A percentile compares a stretch with the other conserved stretches of the same genome.
Evolutionary conservation across 2,888 invertebrate genomes (phyloP).

Genomic region (Augiades crinisus): DNA sequence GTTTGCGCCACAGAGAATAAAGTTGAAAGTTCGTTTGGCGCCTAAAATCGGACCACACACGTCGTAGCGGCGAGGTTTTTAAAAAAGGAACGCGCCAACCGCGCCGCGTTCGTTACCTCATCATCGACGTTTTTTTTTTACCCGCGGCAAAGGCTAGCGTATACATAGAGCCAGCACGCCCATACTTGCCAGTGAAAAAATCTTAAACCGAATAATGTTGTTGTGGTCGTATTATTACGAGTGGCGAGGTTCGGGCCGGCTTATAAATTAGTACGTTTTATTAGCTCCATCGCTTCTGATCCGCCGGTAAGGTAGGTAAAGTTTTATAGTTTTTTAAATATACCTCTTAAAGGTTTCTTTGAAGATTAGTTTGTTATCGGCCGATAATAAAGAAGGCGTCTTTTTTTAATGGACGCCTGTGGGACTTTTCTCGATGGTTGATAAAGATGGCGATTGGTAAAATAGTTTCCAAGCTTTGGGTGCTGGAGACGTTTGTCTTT

Average conservation of each 20-base stretch:
- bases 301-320: conserved; percentile 48
- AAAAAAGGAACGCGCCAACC: conserved; percentile 77
- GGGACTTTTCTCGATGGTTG: conserved; percentile 43
- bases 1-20: conserved; percentile 12
- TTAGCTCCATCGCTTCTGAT: conserved; percentile 58
- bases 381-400: conserved; percentile 62
- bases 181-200: conserved; percentile 48
- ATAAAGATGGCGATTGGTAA: conserved; percentile 40
- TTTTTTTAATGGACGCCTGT: conserved; percentile 43
- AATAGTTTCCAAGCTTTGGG: conserved; percentile 36
- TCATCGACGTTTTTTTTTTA: conserved; percentile 69
- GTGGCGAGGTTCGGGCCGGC: conserved; percentile 42
- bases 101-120: conserved; percentile 80
- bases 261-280: conserved; percentile 70
- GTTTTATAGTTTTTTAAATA: conserved; percentile 75
- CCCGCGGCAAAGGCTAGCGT: conserved; percentile 60
- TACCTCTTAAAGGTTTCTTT: conserved; percentile 53
- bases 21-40: conserved; percentile 20
- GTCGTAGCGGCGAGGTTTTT: conserved; percentile 64
- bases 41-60: conserved; percentile 67
- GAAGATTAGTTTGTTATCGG: conserved; percentile 73
- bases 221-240: conserved; percentile 56
- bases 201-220: conserved; percentile 64
- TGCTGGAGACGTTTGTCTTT: conserved; percentile 24
- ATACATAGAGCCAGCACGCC: conserved; percentile 62